A percentile compares a stretch with the other conserved stretches of the same genome.
Evolutionary conservation across 2,888 invertebrate genomes (phyloP).

Genomic region (Cerastoderma edule): DNA sequence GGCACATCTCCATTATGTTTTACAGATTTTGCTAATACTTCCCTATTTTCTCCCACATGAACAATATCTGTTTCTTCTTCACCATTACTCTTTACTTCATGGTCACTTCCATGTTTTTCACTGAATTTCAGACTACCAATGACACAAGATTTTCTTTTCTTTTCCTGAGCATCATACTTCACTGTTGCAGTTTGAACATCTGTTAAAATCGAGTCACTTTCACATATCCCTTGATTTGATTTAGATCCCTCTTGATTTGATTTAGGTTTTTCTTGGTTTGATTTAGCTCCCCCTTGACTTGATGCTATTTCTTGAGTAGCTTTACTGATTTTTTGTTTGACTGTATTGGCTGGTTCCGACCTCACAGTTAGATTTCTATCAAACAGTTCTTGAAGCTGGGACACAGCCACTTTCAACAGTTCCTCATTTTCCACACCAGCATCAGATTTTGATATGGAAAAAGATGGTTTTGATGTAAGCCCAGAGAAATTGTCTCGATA

Average conservation of each 20-base stretch:
- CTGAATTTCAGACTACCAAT: too few species aligned
- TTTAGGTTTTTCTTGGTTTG: too few species aligned
- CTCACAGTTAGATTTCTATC: constrained; percentile 21
- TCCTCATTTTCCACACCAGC: constrained; percentile 2
- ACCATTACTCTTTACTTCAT: not conserved
- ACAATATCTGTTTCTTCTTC: not conserved
- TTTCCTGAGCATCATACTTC: too few species aligned
- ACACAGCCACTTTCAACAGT: constrained; percentile 23
- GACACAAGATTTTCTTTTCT: too few species aligned
- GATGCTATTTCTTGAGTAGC: too few species aligned
- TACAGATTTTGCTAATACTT: not conserved
- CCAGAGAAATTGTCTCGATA: constrained; percentile 8
- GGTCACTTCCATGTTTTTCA: too few species aligned
- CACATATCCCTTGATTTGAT: not conserved
- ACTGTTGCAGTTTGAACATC: not conserved
- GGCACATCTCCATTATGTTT: constrained; percentile 8
- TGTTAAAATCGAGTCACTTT: too few species aligned
- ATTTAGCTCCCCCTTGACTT: too few species aligned
- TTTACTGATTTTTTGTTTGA: too few species aligned
- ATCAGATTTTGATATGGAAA: not conserved
- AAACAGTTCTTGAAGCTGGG: constrained; percentile 34
- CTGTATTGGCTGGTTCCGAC: not conserved
- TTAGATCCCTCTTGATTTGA: not conserved
- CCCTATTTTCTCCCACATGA: not conserved
- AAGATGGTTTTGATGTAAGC: not conserved